Evolutionary conservation across 2,113 vertebrate genomes (phyloP), one percentile per base, ranked within the genome.

Genomic region (Theristicus caerulescens): DNA sequence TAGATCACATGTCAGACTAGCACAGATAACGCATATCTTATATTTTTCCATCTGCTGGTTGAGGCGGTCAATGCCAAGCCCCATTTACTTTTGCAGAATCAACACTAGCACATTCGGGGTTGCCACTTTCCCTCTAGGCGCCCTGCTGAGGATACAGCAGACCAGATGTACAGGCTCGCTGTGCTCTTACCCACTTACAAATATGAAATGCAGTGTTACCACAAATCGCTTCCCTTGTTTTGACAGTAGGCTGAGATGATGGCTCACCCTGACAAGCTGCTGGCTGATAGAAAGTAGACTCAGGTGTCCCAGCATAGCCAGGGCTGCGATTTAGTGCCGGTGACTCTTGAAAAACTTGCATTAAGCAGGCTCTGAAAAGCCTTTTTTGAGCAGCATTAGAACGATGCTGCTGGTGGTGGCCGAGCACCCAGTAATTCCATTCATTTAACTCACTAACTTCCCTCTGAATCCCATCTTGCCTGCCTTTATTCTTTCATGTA

Each of bases 21-120:
- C 0, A 6, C 42, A 15, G 67, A 14, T 51, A 31, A 26, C 3
- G 7, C 29, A 0, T 17, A 5, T n/a, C 31, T 36, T 44, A 2
- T 3, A 15, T 46, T 40, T 61, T n/a, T 46, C 32, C 55, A 40
- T 25, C 66, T 47, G n/a, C 58, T 49, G 66, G n/a, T 7, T 31
- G 40, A 55, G 58, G 27, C 2, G 3, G 27, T 46, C 55, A 15
- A 15, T 0, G 4, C 57, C 19, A 64, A 64, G 19, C 34, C 40
- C 3, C 24, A 0, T 49, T 19, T 24, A 16, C 49, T 34, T 18
- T 13, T 38, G 29, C 58, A 40, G 49, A 9, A 7, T 14, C 16
- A 3, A 22, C 16, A 6, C 7, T 10, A 21, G 42, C 51, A 18
- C 25, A 1, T 66, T 29, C 51, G 42, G 51, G 25, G 51, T 31